Evolutionary conservation across 1,140 invertebrate species (phyloP).

Genomic region (Mercenaria mercenaria): DNA sequence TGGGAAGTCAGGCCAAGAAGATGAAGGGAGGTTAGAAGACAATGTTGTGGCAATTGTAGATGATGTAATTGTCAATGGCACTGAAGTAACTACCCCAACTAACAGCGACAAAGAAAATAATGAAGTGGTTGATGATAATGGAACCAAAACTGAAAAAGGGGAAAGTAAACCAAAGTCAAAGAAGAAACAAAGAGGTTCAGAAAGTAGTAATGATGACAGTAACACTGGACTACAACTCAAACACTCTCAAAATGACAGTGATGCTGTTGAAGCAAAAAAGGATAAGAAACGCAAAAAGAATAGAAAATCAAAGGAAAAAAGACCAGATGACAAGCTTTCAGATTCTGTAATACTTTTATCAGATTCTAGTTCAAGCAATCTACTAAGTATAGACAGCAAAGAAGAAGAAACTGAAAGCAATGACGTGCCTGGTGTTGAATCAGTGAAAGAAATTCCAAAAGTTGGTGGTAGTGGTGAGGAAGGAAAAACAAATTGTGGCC

Average conservation of each 20-base stretch:
- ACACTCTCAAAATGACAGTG: background rate
- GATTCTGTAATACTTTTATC: slow-evolving; percentile 40
- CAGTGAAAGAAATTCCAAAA: background rate
- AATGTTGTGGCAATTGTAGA: background rate
- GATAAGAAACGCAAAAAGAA: slow-evolving; percentile 8
- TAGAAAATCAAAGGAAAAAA: background rate
- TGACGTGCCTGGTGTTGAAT: background rate
- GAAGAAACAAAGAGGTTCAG: background rate
- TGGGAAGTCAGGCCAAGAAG: background rate
- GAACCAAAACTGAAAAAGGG: background rate
- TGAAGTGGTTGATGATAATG: slow-evolving; percentile 4
- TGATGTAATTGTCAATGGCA: background rate
- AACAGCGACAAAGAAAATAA: slow-evolving; percentile 53
- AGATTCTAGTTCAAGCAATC: slow-evolving; percentile 27
- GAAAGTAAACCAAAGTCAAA: background rate
- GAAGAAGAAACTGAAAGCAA: background rate
- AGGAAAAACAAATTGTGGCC: no score
- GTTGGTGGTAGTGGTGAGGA: no score
- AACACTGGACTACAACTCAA: background rate
- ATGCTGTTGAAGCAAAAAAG: background rate
- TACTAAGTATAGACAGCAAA: background rate
- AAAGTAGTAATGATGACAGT: background rate
- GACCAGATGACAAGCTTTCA: background rate
- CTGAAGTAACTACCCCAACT: slow-evolving; percentile 1
- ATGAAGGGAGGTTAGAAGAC: background rate